Evolutionary conservation across 2,113 vertebrate species (phyloP).

Genomic region (Stegastes partitus): DNA sequence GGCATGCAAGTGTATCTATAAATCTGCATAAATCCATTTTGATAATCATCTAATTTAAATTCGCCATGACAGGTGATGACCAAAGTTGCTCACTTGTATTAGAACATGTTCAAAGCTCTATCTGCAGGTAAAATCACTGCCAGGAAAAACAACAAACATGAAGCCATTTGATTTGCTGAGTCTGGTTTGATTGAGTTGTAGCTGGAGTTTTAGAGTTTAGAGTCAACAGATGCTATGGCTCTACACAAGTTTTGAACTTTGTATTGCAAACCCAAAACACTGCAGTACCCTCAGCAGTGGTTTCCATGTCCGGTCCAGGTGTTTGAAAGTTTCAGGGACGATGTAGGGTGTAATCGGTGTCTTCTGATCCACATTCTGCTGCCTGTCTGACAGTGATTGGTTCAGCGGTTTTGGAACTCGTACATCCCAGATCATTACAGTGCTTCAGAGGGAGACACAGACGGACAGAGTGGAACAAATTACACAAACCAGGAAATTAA

Average conservation of each 20-base stretch:
- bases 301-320: slow-evolving; percentile 90
- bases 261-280: neutral
- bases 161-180: no score
- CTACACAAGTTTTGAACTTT: neutral
- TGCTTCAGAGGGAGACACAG: slow-evolving; percentile 72
- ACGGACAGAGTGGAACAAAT: slow-evolving; percentile 15
- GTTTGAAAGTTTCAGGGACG: slow-evolving; percentile 85
- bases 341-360: slow-evolving; percentile 59
- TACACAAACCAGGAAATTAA: neutral
- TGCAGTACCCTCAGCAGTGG: slow-evolving; percentile 88
- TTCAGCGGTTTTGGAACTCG: slow-evolving; percentile 70
- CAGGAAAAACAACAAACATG: no score
- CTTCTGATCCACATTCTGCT: slow-evolving; percentile 74
- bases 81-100: no score
- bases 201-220: no score
- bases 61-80: no score
- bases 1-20: no score
- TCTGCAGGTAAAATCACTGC: no score
- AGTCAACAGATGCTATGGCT: neutral
- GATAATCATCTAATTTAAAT: no score
- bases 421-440: slow-evolving; percentile 92
- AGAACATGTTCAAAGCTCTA: no score
- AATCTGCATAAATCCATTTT: no score
- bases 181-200: no score
- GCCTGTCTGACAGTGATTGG: slow-evolving; percentile 65